Base-by-base conservation (phyloP, 2,888 invertebrate genomes). In the Parascotia fuliginaria region DNA sequence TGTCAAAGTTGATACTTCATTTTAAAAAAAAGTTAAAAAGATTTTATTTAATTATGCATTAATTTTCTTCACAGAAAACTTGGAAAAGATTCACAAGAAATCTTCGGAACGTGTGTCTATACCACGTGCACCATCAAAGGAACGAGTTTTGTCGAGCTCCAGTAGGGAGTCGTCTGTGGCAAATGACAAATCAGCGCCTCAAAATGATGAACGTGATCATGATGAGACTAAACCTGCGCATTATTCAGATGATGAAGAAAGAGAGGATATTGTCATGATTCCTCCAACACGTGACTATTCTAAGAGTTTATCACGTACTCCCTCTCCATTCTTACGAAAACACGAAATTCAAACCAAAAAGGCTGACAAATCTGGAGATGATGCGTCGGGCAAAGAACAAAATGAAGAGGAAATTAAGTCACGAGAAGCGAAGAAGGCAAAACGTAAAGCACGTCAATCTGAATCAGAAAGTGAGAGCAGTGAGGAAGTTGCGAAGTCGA, bases 231-330 rank as follows among this genome's bases (percentile, higher is more conserved):
- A 88, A 70, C 79, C 82, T 32, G 71, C 72, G 11, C 81, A 83
- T 24, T 81, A 87, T 4, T 89, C 91, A 5, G 92, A 88, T 52
- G 89, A 89, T 15, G 92, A 92, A 46, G 89, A 88, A 15, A 87
- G 73, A 44, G 85, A 85, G 39, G 89, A 91, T 58, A 86, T 91
- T 56, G 76, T 92, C 57, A 65, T 82, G 0, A 77, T 92, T 42
- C 87, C 91, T 28, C 77, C 75, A 11, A 60, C 84, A 48, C 81
- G 90, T 27, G 89, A 95, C 77, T 95, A 94, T 79, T 95, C 95
- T 14, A 93, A 94, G 79, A 97, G 96, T 74, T 92, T 96, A 33
- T 97, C 97, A n/a, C 94, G 97, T 58, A 97, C 97, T 0, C 97
- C 97, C 9, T 97, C 97, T 11, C 97, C 97, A 33, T 97, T 97